Evolutionary conservation across 2,888 invertebrate species (phyloP).

Genomic region (Mesochorus sp.): DNA sequence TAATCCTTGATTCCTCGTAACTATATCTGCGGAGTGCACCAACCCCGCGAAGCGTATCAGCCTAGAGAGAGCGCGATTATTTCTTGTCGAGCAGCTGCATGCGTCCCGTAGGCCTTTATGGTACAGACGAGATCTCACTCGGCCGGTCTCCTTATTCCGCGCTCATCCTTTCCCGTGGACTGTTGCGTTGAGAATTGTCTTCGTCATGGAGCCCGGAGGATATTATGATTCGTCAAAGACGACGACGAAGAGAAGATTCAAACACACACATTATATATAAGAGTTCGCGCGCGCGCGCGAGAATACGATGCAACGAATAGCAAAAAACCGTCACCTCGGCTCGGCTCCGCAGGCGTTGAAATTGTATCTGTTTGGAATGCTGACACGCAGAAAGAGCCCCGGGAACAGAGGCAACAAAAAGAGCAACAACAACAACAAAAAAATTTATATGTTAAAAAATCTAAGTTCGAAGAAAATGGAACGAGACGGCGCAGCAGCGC

Average conservation of each 20-base stretch:
- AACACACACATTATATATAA: slow-evolving; percentile 4
- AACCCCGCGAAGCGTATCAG: neutral
- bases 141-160: neutral
- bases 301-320: slow-evolving; percentile 7
- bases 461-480: too few relatives aligned
- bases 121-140: neutral
- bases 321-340: neutral
- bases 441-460: too few relatives aligned
- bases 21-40: slow-evolving; percentile 4
- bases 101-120: slow-evolving; percentile 3
- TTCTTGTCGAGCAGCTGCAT: slow-evolving; percentile 33
- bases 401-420: neutral
- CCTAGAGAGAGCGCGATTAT: neutral
- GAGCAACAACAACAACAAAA: neutral
- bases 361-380: neutral
- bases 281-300: neutral
- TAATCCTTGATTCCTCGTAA: slow-evolving; percentile 46
- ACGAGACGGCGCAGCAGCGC: too few relatives aligned
- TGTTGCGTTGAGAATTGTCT: neutral
- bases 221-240: slow-evolving; percentile 1
- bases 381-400: neutral
- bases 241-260: neutral
- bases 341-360: neutral
- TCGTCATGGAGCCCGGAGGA: neutral
- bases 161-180: neutral